These are phyloP conservation scores for Trididemnum nubilum DNA, from an alignment of 23 tunicate genomes.

Conservation along the genomic window DNA sequence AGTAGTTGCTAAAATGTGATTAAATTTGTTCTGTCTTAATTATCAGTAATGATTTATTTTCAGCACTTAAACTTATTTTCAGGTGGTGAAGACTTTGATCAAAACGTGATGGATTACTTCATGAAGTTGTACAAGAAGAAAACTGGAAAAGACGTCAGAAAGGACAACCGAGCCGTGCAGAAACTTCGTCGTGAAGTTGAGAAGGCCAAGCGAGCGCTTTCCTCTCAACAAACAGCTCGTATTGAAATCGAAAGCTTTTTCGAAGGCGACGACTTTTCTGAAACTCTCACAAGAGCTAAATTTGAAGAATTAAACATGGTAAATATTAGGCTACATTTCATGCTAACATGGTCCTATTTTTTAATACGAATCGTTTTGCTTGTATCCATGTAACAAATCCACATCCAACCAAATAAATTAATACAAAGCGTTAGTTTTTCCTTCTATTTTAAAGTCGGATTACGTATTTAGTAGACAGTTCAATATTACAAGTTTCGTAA, in stretches of 20 bases:
- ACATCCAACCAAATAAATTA: too few relatives aligned
- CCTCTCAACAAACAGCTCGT: slow-evolving; percentile 61
- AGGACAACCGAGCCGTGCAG: slow-evolving; percentile 67
- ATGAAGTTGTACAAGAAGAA: slow-evolving; percentile 79
- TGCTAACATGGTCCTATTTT: not conserved
- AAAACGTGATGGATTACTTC: slow-evolving; percentile 75
- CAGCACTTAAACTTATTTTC: not conserved
- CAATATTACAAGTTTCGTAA: too few relatives aligned
- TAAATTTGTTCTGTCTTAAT: too few relatives aligned
- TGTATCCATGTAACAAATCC: too few relatives aligned
- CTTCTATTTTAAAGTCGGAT: too few relatives aligned
- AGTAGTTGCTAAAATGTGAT: too few relatives aligned
- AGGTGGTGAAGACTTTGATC: slow-evolving; percentile 90
- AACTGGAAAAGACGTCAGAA: slow-evolving; percentile 67
- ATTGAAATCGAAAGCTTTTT: slow-evolving; percentile 75
- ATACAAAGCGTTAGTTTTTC: too few relatives aligned
- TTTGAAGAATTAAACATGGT: slow-evolving; percentile 85
- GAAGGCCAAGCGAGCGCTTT: slow-evolving; percentile 82
- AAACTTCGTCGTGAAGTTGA: slow-evolving; percentile 80
- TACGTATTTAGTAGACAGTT: too few relatives aligned
- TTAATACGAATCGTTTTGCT: not conserved
- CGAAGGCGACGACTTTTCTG: slow-evolving; percentile 82
- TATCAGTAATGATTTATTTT: not conserved
- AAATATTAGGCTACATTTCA: not conserved
- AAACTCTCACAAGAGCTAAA: slow-evolving; percentile 72